Base-by-base conservation (phyloP, 2,113 vertebrate species). In the Aspiorhynchus laticeps region DNA sequence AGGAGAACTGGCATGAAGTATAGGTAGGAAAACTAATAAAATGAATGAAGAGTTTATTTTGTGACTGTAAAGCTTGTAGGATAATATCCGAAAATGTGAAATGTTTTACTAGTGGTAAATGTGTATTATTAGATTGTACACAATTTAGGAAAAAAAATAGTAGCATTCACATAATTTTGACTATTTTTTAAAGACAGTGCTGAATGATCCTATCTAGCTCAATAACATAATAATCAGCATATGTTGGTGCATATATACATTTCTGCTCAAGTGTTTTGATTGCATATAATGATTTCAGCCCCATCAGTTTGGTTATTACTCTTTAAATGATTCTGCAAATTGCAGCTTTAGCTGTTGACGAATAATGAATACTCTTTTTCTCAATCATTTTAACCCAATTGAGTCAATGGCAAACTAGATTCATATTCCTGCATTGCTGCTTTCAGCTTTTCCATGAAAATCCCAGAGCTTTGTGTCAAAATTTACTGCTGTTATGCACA, bases 1-100 rank as follows among this genome's bases (percentile, higher is more conserved):
- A 86, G 94, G 87, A 96, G 94, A 91, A 97, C 96, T 0, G 97
- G 98, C 91, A 99, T 99, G 98, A 98, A 97, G 84, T 96, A 96
- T 95, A 97, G 98, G 98, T 99, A 98, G 74, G 74, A 76, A 12
- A 21, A 71, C 33, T 19, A 0, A 71, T 2, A 36, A 8, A 19
- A 19, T 69, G 10, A 41, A 74, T 14, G 4, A 67, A 41, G 36
- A n/a, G 71, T 12, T 33, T 33, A 28, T 67, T 14, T 65, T 15
- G 63, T 33, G 12, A 33, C 65, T 19, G 65, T 69, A 31, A 65
- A 28, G 11, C 9, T 19, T 73, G 17, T 38, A 11, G 33, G 19
- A 73, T 73, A 41, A 38, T 73, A 24, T 41, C 69, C 33, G 19
- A 21, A 2, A 24, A 24, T 38, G n/a, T 26, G 33, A 38, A 9